phyloP scores from a whole-genome alignment of 2,888 invertebrate species.

The Hymenopus coronatus region DNA sequence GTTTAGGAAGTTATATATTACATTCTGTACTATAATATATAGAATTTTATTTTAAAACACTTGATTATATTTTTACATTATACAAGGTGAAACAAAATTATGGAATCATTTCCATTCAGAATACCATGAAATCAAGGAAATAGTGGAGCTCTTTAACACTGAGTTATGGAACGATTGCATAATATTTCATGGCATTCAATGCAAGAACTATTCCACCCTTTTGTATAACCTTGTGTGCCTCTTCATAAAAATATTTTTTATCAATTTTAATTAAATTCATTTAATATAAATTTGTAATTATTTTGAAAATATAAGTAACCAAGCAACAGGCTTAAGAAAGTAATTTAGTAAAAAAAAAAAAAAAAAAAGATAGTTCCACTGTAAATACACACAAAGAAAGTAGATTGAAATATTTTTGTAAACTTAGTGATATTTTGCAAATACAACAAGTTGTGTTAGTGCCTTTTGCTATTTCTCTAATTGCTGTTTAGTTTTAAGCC shows the following conservation, averaged over 20 bases:
- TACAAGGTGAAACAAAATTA: neutral
- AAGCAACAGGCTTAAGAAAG: neutral
- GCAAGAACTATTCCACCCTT: neutral
- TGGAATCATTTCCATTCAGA: neutral
- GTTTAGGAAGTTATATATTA: neutral
- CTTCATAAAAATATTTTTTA: neutral
- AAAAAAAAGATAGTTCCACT: neutral
- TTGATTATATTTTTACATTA: neutral
- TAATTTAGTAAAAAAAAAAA: neutral
- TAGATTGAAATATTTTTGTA: conserved; percentile 2
- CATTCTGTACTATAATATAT: neutral
- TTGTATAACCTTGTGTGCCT: neutral
- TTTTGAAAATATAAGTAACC: neutral
- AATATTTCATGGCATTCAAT: neutral
- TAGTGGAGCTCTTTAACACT: too few relatives aligned
- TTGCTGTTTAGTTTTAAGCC: neutral
- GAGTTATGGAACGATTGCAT: neutral
- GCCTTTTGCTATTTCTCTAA: neutral
- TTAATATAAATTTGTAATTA: neutral
- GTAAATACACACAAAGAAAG: neutral
- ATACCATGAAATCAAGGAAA: neutral
- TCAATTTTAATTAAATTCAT: neutral
- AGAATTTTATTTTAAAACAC: neutral
- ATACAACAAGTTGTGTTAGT: neutral
- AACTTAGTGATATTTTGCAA: neutral